Percentiles rank a stretch among this genome's conserved stretches.
phyloP scores from a whole-genome alignment of 2,888 invertebrate species.

The Microctonus aethiopoides region DNA sequence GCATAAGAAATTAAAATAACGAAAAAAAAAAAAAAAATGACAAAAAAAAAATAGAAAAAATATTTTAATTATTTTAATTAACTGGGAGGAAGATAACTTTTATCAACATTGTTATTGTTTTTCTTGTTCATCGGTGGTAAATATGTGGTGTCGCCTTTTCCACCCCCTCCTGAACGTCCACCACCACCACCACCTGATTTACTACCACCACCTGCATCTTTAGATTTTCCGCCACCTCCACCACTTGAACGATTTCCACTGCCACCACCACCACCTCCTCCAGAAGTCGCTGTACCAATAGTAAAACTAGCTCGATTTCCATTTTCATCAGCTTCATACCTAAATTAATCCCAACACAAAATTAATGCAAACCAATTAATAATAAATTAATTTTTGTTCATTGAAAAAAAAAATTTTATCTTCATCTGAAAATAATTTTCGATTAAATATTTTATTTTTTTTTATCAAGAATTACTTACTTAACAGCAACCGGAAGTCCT shows the following conservation, averaged over 20 bases:
- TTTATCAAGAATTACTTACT: constrained; percentile 49
- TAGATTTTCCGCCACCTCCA: constrained; percentile 35
- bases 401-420: background rate
- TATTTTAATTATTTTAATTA: constrained; percentile 28
- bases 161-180: constrained; percentile 26
- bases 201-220: constrained; percentile 35
- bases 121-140: constrained; percentile 47
- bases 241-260: constrained; percentile 32
- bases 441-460: too few species aligned
- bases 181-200: constrained; percentile 35
- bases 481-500: constrained; percentile 60
- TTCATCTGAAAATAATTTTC: too few species aligned
- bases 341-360: constrained; percentile 32
- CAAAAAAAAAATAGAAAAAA: background rate
- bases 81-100: constrained; percentile 57
- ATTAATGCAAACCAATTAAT: background rate
- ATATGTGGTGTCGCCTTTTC: constrained; percentile 41
- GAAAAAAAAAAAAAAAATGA: constrained; percentile 2
- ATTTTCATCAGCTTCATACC: constrained; percentile 63
- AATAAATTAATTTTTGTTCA: background rate
- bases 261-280: constrained; percentile 35
- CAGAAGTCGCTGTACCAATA: constrained; percentile 42
- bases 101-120: constrained; percentile 38
- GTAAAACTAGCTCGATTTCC: constrained; percentile 62
- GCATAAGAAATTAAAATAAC: background rate